Conservation (phyloP, 2,888 invertebrate species). For the Keiferia lycopersicella region DNA sequence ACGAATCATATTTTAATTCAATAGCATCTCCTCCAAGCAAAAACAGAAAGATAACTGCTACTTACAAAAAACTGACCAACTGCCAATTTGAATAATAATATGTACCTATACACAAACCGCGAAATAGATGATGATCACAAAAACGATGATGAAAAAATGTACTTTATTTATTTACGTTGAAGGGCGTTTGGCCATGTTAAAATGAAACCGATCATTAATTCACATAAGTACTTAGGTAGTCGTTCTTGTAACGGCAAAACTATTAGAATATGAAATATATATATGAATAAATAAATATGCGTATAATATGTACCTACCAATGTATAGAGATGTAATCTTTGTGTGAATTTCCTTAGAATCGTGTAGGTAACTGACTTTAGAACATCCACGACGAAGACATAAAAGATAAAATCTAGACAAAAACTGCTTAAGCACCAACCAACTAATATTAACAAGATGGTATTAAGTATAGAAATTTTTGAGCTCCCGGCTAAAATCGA, state of each 20-base stretch:
- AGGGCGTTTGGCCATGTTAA: neutral
- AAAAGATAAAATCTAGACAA: conserved; percentile 28
- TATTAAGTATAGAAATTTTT: conserved; percentile 34
- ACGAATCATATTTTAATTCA: neutral
- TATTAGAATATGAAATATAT: no score
- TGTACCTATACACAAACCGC: neutral
- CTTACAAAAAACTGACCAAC: conserved; percentile 3
- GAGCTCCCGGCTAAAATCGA: conserved; percentile 36
- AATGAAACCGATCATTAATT: neutral
- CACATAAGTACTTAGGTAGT: no score
- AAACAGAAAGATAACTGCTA: neutral
- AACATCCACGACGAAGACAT: conserved; percentile 11
- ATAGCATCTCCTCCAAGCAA: conserved; percentile 1
- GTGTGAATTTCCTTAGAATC: neutral
- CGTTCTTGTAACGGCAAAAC: no score
- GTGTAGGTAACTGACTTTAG: neutral
- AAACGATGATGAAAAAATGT: neutral
- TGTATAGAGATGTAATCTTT: neutral
- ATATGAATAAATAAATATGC: no score
- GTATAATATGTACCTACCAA: neutral
- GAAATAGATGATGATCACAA: conserved; percentile 1
- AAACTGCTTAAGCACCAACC: conserved; percentile 18
- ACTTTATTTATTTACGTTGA: neutral
- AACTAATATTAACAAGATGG: conserved; percentile 27
- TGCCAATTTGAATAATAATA: neutral